phyloP scores from a whole-genome alignment of 2,113 vertebrate species.

The Tamias sibiricus region DNA sequence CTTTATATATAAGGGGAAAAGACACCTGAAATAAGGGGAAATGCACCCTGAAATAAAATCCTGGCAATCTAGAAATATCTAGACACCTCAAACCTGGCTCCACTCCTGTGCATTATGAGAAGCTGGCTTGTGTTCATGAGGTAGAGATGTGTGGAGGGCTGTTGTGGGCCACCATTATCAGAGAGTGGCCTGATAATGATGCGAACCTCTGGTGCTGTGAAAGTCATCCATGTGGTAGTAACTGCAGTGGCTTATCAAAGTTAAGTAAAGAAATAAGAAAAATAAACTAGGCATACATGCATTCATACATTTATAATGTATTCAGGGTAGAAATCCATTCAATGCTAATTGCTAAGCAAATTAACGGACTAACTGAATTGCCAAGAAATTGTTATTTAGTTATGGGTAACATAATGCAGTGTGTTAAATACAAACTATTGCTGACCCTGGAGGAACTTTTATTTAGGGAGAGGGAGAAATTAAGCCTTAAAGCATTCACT shows the following conservation, averaged over 20 bases:
- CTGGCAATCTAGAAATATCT: not conserved
- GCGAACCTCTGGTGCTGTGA: not conserved
- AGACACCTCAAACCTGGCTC: not conserved
- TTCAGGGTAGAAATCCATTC: conserved; percentile 58
- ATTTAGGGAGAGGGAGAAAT: conserved; percentile 64
- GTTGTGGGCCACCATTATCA: no score
- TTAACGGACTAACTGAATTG: conserved; percentile 69
- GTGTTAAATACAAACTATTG: conserved; percentile 63
- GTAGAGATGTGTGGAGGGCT: not conserved
- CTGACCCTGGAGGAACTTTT: conserved; percentile 68
- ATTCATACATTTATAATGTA: conserved; percentile 46
- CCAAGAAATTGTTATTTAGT: conserved; percentile 64
- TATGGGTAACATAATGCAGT: conserved; percentile 51
- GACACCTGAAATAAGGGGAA: not conserved
- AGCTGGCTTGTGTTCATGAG: not conserved
- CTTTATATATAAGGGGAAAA: not conserved
- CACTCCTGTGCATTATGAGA: not conserved
- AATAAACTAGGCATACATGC: conserved; percentile 7
- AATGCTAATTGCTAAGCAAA: conserved; percentile 67
- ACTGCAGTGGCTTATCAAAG: not conserved
- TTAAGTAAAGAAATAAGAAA: conserved; percentile 39
- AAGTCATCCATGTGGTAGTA: not conserved
- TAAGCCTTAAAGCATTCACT: conserved; percentile 55
- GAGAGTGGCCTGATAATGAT: not conserved
- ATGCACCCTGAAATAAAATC: not conserved